These are phyloP conservation scores for Torymus tubicola DNA, from an alignment of 2,888 invertebrate genomes.

Conservation along the genomic window DNA sequence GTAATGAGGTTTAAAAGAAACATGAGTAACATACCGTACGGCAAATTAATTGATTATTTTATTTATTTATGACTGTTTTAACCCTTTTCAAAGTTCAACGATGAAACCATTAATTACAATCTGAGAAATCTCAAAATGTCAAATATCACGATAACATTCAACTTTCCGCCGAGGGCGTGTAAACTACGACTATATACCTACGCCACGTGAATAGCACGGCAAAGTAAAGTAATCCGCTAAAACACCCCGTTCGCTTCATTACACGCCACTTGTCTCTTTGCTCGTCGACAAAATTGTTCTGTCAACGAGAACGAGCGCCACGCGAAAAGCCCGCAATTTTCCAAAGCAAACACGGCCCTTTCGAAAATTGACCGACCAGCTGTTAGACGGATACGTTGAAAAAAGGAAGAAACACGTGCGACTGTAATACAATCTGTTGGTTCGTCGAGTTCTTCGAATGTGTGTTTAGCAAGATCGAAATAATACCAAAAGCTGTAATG, in stretches of 20 bases:
- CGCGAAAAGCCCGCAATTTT: conserved; percentile 42
- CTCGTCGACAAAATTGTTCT: conserved; percentile 32
- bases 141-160: no score
- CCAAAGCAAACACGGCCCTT: conserved; percentile 31
- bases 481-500: no score
- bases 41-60: not conserved
- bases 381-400: not conserved
- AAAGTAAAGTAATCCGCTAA: conserved; percentile 41
- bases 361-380: conserved; percentile 35
- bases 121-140: no score
- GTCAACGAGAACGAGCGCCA: conserved; percentile 10
- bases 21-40: not conserved
- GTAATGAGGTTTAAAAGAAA: not conserved
- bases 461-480: no score
- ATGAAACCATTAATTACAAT: no score
- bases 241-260: conserved; percentile 47
- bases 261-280: conserved; percentile 43
- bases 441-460: no score
- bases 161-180: no score
- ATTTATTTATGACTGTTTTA: no score
- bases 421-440: not conserved
- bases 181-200: no score
- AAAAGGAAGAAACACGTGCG: conserved; percentile 1
- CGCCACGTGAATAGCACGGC: not conserved
- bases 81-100: no score